Conservation (phyloP, 2,113 vertebrate species). For the Muntiacus muntjak region DNA sequence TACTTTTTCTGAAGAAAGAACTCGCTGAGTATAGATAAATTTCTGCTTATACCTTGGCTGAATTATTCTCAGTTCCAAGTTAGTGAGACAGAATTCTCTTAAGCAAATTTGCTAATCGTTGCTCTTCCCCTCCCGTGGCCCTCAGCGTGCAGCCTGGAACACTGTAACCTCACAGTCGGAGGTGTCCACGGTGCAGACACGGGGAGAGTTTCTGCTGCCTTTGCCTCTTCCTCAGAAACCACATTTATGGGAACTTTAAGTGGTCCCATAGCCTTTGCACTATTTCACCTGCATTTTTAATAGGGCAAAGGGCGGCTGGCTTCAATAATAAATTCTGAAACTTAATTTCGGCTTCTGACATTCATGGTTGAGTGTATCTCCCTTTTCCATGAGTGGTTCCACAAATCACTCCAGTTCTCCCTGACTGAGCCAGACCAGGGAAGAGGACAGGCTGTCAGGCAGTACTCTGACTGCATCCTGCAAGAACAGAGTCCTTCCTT, state of each 20-base stretch:
- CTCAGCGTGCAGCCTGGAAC: neutral
- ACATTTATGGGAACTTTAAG: neutral
- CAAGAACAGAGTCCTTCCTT: neutral
- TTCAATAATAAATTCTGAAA: constrained; percentile 58
- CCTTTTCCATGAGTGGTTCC: constrained; percentile 37
- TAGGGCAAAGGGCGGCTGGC: constrained; percentile 30
- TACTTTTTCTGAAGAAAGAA: constrained; percentile 13
- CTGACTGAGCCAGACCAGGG: neutral
- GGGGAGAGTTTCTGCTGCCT: too few species aligned
- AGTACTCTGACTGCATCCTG: neutral
- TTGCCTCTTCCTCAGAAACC: neutral
- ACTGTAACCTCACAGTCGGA: neutral
- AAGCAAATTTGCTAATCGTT: neutral
- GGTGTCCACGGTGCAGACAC: neutral
- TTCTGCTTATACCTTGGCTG: neutral
- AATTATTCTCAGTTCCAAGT: neutral
- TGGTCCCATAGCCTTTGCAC: neutral
- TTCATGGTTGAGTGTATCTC: constrained; percentile 37
- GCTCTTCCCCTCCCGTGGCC: neutral
- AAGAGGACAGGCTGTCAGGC: neutral
- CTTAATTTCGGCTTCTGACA: constrained; percentile 69
- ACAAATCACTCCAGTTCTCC: constrained; percentile 60
- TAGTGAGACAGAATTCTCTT: neutral
- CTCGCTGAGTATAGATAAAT: neutral
- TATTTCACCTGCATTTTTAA: constrained; percentile 38